Base-by-base conservation (phyloP, 2,113 vertebrate genomes). In the Sinocyclocheilus maitianheensis region DNA sequence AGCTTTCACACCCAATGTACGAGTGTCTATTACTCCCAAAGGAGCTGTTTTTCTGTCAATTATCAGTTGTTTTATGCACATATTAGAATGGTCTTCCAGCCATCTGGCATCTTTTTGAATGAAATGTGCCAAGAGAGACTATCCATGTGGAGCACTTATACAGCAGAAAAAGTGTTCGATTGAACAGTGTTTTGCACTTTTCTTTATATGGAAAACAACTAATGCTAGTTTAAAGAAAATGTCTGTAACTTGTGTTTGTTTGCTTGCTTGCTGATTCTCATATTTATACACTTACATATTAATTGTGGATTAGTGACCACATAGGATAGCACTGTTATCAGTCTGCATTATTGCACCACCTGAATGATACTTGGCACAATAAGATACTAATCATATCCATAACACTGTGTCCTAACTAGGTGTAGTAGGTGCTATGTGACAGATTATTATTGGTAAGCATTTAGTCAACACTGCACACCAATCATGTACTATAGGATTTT, bases 31-130 rank as follows among this genome's bases (percentile, higher is more conserved):
- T 85, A 84, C 75, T 77, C 87, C 55, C 78, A 74, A 71, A 77
- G 79, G 81, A 74, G 81, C 77, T 77, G 72, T 77, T 88, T 85
- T 85, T 87, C 87, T 84, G 83, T 82, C 83, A 90, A 85, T 88
- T 87, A 90, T 87, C 84, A 80, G 86, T 87, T 87, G 88, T 89
- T 83, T 87, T 87, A 84, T 84, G 74, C 53, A 51, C 79, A 83
- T 85, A 80, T 85, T 76, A 76, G 30, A 74, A 74, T 65, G 79
- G 75, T 83, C 72, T 84, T 83, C 75, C 34, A 83, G 78, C 81
- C 84, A 83, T 85, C 75, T 89, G 84, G 75, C 80, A 81, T 89
- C 84, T 87, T 74, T 86, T 79, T 79, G 12, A 79, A 80, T 37
- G 83, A 72, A 85, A 83, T 82, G 75, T 87, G 78, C 75, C 67